These are phyloP conservation scores for Drosophila melanica DNA, from an alignment of 1,140 invertebrate species.

Conservation along the genomic window DNA sequence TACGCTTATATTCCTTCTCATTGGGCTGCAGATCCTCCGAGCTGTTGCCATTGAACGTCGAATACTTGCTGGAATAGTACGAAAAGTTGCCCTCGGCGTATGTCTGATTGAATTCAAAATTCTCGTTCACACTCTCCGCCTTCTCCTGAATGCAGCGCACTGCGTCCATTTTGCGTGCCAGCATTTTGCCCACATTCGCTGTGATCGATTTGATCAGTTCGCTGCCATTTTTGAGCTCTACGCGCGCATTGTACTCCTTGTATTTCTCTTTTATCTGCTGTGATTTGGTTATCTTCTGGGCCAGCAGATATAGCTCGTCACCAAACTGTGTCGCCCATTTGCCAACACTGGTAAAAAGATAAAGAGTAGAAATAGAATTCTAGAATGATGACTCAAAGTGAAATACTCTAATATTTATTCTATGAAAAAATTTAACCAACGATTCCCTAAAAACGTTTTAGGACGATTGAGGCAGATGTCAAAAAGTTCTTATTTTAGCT, in stretches of 20 bases:
- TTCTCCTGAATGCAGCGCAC: conserved; percentile 89
- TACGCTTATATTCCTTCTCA: conserved; percentile 30
- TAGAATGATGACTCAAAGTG: neutral
- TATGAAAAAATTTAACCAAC: too few relatives aligned
- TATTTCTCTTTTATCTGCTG: conserved; percentile 88
- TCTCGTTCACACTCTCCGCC: conserved; percentile 87
- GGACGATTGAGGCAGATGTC: too few relatives aligned
- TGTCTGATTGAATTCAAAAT: conserved; percentile 85
- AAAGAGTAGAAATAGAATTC: conserved; percentile 1
- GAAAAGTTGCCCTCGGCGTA: conserved; percentile 83
- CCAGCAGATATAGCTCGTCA: conserved; percentile 87
- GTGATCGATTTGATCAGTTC: conserved; percentile 90
- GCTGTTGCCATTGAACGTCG: conserved; percentile 78
- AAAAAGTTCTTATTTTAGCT: too few relatives aligned
- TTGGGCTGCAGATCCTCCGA: conserved; percentile 46
- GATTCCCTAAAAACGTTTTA: too few relatives aligned
- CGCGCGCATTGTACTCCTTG: conserved; percentile 89
- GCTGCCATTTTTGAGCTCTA: conserved; percentile 90
- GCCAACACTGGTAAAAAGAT: conserved; percentile 84
- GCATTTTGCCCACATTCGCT: conserved; percentile 90
- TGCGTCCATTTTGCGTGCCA: conserved; percentile 92
- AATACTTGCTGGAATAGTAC: conserved; percentile 91
- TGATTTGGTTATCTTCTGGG: conserved; percentile 86
- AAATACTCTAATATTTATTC: too few relatives aligned
- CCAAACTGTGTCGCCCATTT: conserved; percentile 87